Evolutionary conservation across 2,797 vertebrate species (phyloP).

Genomic region (Poeciliopsis paucimaculata): DNA sequence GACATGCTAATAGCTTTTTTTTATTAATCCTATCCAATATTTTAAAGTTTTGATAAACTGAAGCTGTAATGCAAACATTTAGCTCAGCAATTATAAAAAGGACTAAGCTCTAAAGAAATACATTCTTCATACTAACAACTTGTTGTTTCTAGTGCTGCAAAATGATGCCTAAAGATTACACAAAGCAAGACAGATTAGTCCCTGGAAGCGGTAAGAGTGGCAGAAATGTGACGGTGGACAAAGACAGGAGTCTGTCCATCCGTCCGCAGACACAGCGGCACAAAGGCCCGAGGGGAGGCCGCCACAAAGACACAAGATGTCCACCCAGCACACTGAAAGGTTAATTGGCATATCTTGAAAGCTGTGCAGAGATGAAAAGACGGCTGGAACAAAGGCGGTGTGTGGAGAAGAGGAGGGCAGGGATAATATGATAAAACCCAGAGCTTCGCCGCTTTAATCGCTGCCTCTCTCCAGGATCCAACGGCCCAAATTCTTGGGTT

Average conservation of each 20-base stretch:
- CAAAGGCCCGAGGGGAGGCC: slow-evolving; percentile 75
- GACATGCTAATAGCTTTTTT: too few species aligned
- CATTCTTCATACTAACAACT: neutral
- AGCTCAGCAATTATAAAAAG: neutral
- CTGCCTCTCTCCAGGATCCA: slow-evolving; percentile 46
- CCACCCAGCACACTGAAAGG: slow-evolving; percentile 79
- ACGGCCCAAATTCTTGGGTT: slow-evolving; percentile 52
- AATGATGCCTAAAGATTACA: slow-evolving; percentile 15
- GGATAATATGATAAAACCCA: slow-evolving; percentile 78
- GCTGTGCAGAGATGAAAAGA: slow-evolving; percentile 79
- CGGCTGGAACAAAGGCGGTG: slow-evolving; percentile 75
- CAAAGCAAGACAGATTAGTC: slow-evolving; percentile 61
- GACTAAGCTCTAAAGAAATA: neutral
- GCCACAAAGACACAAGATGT: slow-evolving; percentile 81
- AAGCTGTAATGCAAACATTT: neutral
- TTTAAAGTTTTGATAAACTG: too few species aligned
- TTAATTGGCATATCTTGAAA: slow-evolving; percentile 86
- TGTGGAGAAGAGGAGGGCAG: slow-evolving; percentile 70
- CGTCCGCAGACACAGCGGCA: slow-evolving; percentile 72
- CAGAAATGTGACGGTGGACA: slow-evolving; percentile 71
- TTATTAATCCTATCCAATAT: neutral
- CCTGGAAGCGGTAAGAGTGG: slow-evolving; percentile 55
- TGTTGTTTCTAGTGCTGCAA: neutral
- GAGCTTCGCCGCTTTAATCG: slow-evolving; percentile 70
- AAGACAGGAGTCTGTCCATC: slow-evolving; percentile 72